Evolutionary conservation across 2,113 vertebrate species (phyloP).

Genomic region (Cavia aperea): DNA sequence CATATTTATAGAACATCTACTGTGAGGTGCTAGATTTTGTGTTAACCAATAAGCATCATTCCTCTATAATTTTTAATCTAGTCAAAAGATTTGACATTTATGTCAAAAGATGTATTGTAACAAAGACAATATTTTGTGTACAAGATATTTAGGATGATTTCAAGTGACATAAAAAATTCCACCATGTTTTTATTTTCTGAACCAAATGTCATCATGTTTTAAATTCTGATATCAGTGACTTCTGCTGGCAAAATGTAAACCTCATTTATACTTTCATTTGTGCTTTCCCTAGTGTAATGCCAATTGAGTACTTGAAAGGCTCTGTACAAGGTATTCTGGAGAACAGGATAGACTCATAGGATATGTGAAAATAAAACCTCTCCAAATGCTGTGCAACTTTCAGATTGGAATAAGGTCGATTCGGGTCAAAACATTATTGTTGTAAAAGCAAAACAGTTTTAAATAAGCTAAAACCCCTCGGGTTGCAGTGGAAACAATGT

Average conservation of each 20-base stretch:
- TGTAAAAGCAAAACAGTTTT: constrained; percentile 29
- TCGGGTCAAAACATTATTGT: constrained; percentile 30
- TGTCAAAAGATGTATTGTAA: not conserved
- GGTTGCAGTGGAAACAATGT: not conserved
- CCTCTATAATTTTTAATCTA: not conserved
- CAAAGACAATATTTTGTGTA: not conserved
- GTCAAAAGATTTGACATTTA: not conserved
- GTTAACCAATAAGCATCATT: not conserved
- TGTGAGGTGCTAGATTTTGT: not conserved
- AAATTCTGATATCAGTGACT: constrained; percentile 10
- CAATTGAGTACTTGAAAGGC: not conserved
- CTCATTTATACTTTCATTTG: not conserved
- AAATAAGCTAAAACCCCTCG: constrained; percentile 25
- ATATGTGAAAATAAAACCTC: constrained; percentile 3
- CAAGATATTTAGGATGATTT: constrained; percentile 2
- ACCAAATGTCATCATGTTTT: not conserved
- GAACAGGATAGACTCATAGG: not conserved
- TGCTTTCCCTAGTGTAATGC: not conserved
- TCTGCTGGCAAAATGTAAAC: not conserved
- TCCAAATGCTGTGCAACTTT: constrained; percentile 35
- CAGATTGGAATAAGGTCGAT: constrained; percentile 7
- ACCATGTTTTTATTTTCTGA: not conserved
- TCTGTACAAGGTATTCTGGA: not conserved
- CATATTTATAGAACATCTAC: not conserved
- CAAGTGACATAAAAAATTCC: not conserved